Conservation (phyloP, 1,140 invertebrate genomes). For the Dendrolimus kikuchii region DNA sequence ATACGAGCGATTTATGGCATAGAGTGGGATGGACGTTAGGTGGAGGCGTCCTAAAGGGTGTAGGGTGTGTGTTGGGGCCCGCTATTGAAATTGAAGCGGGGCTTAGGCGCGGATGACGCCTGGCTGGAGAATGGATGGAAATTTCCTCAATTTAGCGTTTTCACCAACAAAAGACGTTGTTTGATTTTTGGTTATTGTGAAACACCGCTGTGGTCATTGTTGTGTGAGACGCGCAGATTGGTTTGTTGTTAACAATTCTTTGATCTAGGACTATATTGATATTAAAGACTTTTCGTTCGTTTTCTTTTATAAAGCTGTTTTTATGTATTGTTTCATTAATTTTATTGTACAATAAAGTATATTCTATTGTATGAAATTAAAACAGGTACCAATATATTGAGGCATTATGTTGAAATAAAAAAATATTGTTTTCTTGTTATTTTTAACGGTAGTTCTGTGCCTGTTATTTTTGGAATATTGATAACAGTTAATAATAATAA, state of each 20-base stretch:
- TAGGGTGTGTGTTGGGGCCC: slow-evolving; percentile 60
- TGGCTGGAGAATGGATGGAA: slow-evolving; percentile 70
- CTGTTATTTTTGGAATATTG: too few species aligned
- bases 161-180: slow-evolving; percentile 69
- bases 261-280: too few species aligned
- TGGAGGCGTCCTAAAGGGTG: slow-evolving; percentile 69
- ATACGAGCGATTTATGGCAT: slow-evolving; percentile 6
- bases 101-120: slow-evolving; percentile 70
- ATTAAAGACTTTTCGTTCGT: too few species aligned
- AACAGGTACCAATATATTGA: too few species aligned
- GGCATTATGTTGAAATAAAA: too few species aligned
- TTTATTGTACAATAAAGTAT: too few species aligned
- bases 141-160: slow-evolving; percentile 72
- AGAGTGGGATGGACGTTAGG: slow-evolving; percentile 25
- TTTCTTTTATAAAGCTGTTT: too few species aligned
- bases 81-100: slow-evolving; percentile 71
- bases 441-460: too few species aligned
- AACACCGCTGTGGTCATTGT: slow-evolving; percentile 38
- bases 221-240: slow-evolving; percentile 10
- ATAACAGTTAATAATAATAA: too few species aligned
- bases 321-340: too few species aligned
- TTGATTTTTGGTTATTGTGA: slow-evolving; percentile 69
- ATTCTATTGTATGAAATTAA: too few species aligned
- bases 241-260: neutral
- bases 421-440: too few species aligned